Evolutionary conservation across 2,113 vertebrate genomes (phyloP), one percentile per base, ranked within the genome.

Genomic region (Spea multiplicata): DNA sequence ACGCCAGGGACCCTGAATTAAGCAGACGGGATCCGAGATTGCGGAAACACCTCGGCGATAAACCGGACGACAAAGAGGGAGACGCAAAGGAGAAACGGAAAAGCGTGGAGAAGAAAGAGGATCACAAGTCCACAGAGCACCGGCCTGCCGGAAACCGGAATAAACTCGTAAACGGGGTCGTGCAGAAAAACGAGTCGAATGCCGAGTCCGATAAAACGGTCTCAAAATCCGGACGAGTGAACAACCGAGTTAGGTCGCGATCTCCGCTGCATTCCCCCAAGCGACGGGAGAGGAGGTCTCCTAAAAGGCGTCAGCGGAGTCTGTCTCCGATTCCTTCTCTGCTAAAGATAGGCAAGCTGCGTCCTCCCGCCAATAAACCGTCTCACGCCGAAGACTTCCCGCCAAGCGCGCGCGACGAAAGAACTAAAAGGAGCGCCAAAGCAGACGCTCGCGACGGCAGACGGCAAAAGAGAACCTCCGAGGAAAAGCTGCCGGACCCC

Each of bases 11-110:
- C 0, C 74, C 87, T 8, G 95, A 97, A 44, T 81, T 92, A 61
- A 90, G 84, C 6, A 98, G 95, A 82, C 94, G 95, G 80, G 97
- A 99, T 78, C 96, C 96, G 10, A 87, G 97, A 70, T 85, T 97
- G 66, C 95, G 91, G 81, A 98, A 96, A 66, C 96, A 95, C 44
- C 81, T 92, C 46, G 91, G 93, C 0, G 96, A 98, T 75, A 97
- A 95, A 82, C 76, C 82, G 0, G 94, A 94, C 47, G 70, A 84
- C 45, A 95, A 94, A 87, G 93, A 94, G 10, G 92, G 90, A 0
- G 95, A 96, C 9, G 8, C 81, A 8, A 95, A 94, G 83, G 95
- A 98, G 52, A 98, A 96, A 88, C 96, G 94, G 75, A 92, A 92
- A 80, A 88, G 66, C 64, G 17, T 45, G 7, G 96, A 98, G 8